Base-by-base conservation (phyloP, 1,140 invertebrate species). In the Eriosoma lanigerum region DNA sequence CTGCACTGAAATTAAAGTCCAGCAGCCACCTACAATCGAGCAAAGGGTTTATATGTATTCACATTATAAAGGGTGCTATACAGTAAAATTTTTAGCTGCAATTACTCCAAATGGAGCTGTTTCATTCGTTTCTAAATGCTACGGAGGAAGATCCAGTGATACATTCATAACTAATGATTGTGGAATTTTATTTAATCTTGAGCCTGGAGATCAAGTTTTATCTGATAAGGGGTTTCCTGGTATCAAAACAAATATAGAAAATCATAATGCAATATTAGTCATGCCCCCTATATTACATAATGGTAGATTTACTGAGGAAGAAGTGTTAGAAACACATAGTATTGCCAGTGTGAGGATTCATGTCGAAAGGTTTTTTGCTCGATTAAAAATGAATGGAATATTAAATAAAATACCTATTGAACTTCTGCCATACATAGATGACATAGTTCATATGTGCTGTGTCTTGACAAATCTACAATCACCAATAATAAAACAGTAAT, bases 1-100 rank as follows among this genome's bases (percentile, higher is more conserved):
- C n/a, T 54, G 52, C n/a, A 54, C 52, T 6, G 52, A 54, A 54
- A 54, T 54, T 21, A 54, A 54, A 54, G 52, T 54, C n/a, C n/a
- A 54, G n/a, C 52, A 54, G 6, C 52, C 52, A 21, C 52, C 52
- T 21, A 21, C 52, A 54, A 54, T 54, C 8, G 52, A 54, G 6
- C 52, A 54, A 54, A 54, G 52, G n/a, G 52, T 54, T n/a, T 54
- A 54, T 10, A 54, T 54, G 52, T 54, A 54, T 9, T 54, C 52
- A 21, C n/a, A 21, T 8, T 54, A 54, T 9, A 54, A 54, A 54
- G 52, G 52, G 6, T 54, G n/a, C n/a, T 54, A 54, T 54, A 54
- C 52, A 21, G 52, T 54, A 54, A 21, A 54, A 21, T 54, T 54
- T 54, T 54, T 54, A 54, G 52, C 52, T 54, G 52, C 19, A 54